Percentiles rank a stretch among this genome's conserved stretches.
phyloP scores from a whole-genome alignment of 2,113 vertebrate genomes.

The Podarcis raffonei region DNA sequence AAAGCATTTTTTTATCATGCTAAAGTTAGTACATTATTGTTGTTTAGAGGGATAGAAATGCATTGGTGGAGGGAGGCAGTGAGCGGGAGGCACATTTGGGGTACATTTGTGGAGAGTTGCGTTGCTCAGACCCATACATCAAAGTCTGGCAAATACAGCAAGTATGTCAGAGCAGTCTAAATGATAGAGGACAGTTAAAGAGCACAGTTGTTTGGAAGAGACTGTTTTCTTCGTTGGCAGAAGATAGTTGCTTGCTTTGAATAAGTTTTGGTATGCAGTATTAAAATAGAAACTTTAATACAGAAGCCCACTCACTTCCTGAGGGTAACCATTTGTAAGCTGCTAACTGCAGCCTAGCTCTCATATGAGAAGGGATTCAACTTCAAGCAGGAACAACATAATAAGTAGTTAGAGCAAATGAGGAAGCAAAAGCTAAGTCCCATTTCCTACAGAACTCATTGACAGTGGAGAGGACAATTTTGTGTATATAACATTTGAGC shows the following conservation, averaged over 20 bases:
- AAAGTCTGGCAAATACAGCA: constrained; percentile 27
- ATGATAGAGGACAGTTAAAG: constrained; percentile 39
- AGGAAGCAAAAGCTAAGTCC: background rate
- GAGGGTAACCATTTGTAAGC: background rate
- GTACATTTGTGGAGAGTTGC: background rate
- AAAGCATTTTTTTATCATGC: background rate
- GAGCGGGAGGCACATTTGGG: constrained; percentile 15
- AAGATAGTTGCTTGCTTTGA: constrained; percentile 47
- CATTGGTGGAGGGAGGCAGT: constrained; percentile 4
- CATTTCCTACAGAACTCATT: background rate
- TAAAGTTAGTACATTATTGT: background rate
- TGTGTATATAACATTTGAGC: background rate
- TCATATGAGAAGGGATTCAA: background rate
- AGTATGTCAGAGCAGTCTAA: constrained; percentile 12
- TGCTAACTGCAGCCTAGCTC: constrained; percentile 9
- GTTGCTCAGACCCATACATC: background rate
- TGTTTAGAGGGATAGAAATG: background rate
- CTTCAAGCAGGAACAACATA: constrained; percentile 1
- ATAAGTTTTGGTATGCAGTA: constrained; percentile 40
- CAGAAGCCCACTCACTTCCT: constrained; percentile 21
- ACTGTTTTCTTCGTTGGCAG: constrained; percentile 52
- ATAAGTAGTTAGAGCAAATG: background rate
- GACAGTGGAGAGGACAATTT: background rate
- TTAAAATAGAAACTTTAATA: constrained; percentile 39
- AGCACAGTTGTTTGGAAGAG: constrained; percentile 13